Evolutionary conservation across 2,888 invertebrate species (phyloP).

Genomic region (Dendrolimus houi): DNA sequence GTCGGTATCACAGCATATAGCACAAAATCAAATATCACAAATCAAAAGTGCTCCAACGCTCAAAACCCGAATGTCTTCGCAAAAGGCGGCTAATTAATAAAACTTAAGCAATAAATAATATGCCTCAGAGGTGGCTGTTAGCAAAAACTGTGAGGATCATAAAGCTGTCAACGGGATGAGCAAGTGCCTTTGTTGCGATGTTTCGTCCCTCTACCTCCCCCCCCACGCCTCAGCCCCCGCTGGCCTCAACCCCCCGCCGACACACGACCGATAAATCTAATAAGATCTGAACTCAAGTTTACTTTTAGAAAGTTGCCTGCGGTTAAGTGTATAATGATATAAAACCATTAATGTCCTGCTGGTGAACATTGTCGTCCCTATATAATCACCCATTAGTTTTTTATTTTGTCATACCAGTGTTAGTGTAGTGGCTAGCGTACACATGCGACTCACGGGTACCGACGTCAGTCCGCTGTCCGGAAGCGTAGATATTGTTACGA

Average conservation of each 20-base stretch:
- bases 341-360: background rate
- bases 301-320: background rate
- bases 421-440: no score
- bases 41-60: conserved; percentile 12
- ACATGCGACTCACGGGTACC: no score
- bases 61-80: conserved; percentile 36
- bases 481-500: no score
- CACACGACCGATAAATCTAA: conserved; percentile 56
- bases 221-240: background rate
- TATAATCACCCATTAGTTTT: no score
- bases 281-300: conserved; percentile 14
- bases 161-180: conserved; percentile 72
- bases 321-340: background rate
- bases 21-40: conserved; percentile 5
- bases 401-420: no score
- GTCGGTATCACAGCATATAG: background rate
- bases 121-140: conserved; percentile 56
- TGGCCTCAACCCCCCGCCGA: background rate
- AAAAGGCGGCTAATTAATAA: conserved; percentile 70
- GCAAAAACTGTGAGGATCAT: conserved; percentile 76
- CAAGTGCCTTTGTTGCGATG: conserved; percentile 71
- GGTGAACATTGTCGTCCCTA: background rate
- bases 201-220: conserved; percentile 32
- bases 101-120: conserved; percentile 68
- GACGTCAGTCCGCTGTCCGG: no score